phyloP scores from a whole-genome alignment of 2,113 vertebrate species.

The Phylloscopus trochilus region DNA sequence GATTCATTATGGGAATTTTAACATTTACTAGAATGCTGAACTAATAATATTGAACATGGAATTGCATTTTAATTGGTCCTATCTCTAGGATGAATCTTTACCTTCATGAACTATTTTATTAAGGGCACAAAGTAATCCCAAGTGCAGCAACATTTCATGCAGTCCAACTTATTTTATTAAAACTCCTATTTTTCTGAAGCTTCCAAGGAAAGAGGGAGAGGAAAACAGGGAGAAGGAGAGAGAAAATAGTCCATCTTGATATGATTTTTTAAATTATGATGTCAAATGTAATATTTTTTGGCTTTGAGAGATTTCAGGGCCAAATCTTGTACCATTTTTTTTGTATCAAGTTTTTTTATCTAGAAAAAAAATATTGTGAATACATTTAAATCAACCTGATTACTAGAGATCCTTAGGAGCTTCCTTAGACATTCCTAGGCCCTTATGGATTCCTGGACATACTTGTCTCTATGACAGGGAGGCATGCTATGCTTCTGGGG shows the following conservation, averaged over 20 bases:
- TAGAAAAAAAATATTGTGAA: neutral
- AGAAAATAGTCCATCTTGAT: neutral
- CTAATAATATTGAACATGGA: neutral
- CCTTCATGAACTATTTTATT: neutral
- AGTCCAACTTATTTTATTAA: neutral
- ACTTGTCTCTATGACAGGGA: neutral
- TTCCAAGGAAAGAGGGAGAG: neutral
- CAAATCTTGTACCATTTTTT: neutral
- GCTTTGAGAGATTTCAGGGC: neutral
- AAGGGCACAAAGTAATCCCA: neutral
- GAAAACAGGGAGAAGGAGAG: rapidly evolving
- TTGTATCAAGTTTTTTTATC: neutral
- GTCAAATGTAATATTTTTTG: neutral
- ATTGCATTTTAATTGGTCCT: neutral
- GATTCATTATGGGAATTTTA: neutral
- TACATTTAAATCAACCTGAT: neutral
- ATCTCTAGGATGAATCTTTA: conserved; percentile 1
- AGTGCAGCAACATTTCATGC: neutral
- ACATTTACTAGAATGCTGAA: neutral
- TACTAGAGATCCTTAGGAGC: neutral
- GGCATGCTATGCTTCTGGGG: neutral
- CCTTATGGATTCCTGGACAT: neutral
- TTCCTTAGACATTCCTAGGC: neutral
- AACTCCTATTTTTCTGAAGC: neutral
- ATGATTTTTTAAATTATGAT: neutral